Evolutionary conservation across 2,888 invertebrate species (phyloP), one percentile per base, ranked within the genome.

Genomic region (Bugula neritina): DNA sequence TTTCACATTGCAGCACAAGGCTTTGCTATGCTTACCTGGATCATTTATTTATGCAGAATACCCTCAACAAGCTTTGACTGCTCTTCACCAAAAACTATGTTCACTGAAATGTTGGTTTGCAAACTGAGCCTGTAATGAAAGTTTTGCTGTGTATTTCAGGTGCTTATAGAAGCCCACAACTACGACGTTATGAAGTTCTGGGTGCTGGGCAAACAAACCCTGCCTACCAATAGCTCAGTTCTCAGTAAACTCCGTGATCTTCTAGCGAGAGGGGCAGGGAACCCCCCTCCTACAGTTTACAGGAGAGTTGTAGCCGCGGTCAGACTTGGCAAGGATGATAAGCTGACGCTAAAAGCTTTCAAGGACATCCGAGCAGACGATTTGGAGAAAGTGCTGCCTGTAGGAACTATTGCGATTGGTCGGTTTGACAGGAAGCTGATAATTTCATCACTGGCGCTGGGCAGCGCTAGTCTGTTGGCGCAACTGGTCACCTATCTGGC

Each of bases 161-260:
- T 83, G 2, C 79, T 77, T 35, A 81, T 83, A 1, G 76, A 82
- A 72, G 75, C 76, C 23, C 73, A 75, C 72, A 78, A 80, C 29
- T 84, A 82, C 75, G 83, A 82, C 73, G 77, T 83, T 10, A 72
- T 84, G 58, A 77, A 79, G 25, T 80, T 81, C 73, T 84, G 83
- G 83, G 81, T 79, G 1, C 76, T 83, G 25, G 84, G 84, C 0
- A 77, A 77, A 58, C 82, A 82, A 63, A 72, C 72, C 13, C 77
- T 77, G 0, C 58, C 74, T 5, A 69, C 71, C 0, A 71, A 70
- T 35, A 23, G 74, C 1, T 77, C 80, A 1, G 69, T 77, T 27
- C 72, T 69, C 23, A 73, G 76, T 43, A 74, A 74, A 52, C 31
- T 76, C 10, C 10, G 73, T 1, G 73, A 74, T n/a, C 58, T 31